Conservation (phyloP, 1,140 invertebrate species). For the Philotrypesis tridentata region DNA sequence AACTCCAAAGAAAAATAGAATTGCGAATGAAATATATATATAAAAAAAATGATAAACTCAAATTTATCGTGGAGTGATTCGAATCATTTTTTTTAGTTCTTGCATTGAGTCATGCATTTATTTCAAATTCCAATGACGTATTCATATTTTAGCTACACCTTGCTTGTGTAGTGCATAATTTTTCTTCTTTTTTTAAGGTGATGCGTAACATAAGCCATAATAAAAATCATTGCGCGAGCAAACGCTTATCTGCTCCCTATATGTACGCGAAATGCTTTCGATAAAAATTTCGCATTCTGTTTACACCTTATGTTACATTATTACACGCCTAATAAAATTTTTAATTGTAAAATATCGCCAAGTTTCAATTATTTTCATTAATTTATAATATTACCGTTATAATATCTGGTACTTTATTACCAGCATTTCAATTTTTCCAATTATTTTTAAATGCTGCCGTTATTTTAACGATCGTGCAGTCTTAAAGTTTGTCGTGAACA, state of each 20-base stretch:
- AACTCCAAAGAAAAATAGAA: slow-evolving; percentile 35
- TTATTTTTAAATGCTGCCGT: background rate
- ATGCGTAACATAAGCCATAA: slow-evolving; percentile 60
- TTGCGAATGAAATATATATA: slow-evolving; percentile 36
- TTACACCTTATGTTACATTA: slow-evolving; percentile 69
- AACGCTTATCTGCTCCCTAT: slow-evolving; percentile 32
- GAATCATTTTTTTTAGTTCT: slow-evolving; percentile 39
- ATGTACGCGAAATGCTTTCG: slow-evolving; percentile 42
- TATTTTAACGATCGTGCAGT: slow-evolving; percentile 27
- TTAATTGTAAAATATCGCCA: slow-evolving; percentile 63
- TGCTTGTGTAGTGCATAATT: slow-evolving; percentile 54
- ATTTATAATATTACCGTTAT: slow-evolving; percentile 21
- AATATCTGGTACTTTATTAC: slow-evolving; percentile 12
- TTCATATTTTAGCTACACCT: slow-evolving; percentile 53
- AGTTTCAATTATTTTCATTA: slow-evolving; percentile 43
- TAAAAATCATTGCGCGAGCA: slow-evolving; percentile 44
- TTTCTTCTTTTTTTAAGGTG: slow-evolving; percentile 49
- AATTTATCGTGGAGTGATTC: slow-evolving; percentile 43
- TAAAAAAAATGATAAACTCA: slow-evolving; percentile 36
- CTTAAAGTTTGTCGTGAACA: background rate
- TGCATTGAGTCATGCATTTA: slow-evolving; percentile 54
- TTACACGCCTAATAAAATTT: slow-evolving; percentile 71
- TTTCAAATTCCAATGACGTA: slow-evolving; percentile 51
- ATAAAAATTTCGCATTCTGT: slow-evolving; percentile 53
- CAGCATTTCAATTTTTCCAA: background rate